Evolutionary conservation across 1,140 invertebrate genomes (phyloP).

Genomic region (Daktulosphaira vitifoliae): DNA sequence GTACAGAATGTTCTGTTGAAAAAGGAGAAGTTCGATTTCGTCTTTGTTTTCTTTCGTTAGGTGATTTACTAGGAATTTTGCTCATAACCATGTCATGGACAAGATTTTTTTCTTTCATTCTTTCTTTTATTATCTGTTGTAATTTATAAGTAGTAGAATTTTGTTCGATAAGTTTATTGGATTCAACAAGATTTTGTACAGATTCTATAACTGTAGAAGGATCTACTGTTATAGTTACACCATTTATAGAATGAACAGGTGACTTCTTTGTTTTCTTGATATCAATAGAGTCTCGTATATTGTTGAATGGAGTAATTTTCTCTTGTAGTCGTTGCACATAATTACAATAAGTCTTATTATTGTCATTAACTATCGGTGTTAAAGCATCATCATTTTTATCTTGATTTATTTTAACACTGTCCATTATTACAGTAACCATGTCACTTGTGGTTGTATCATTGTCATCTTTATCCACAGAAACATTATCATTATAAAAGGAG

Average conservation of each 20-base stretch:
- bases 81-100: constrained; percentile 71
- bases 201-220: neutral
- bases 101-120: constrained; percentile 58
- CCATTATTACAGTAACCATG: constrained; percentile 40
- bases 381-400: constrained; percentile 6
- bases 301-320: constrained; percentile 61
- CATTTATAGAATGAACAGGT: neutral
- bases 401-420: neutral
- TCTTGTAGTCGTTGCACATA: constrained; percentile 60
- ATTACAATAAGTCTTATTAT: constrained; percentile 48
- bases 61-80: constrained; percentile 57
- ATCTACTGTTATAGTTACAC: neutral
- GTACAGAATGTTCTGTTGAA: constrained; percentile 30
- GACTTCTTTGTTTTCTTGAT: constrained; percentile 51
- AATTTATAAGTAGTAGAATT: constrained; percentile 49
- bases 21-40: constrained; percentile 43
- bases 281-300: constrained; percentile 60
- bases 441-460: constrained; percentile 40
- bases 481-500: neutral
- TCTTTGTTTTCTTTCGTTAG: constrained; percentile 51
- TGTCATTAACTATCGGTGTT: neutral
- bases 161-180: constrained; percentile 32
- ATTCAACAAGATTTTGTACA: constrained; percentile 2
- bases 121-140: constrained; percentile 56
- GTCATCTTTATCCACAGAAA: constrained; percentile 42